These are phyloP conservation scores for Moxostoma hubbsi DNA, from an alignment of 2,797 vertebrate species.

Conservation along the genomic window DNA sequence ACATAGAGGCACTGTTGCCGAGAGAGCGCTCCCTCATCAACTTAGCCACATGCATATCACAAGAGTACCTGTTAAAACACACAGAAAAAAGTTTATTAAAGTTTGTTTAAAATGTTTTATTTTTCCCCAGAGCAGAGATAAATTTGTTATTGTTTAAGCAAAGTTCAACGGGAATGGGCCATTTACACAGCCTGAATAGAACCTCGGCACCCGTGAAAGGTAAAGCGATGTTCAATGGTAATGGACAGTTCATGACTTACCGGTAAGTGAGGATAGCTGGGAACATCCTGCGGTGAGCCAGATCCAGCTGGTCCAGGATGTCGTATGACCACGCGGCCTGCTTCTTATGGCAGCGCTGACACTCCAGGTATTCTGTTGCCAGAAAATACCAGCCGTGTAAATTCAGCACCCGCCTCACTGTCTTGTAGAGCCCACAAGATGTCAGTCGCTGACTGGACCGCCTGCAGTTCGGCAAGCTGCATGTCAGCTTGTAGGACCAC, in stretches of 20 bases:
- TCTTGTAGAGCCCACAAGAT: conserved; percentile 6
- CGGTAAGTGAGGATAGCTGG: too few species aligned
- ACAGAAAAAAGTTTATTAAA: not conserved
- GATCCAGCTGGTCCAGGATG: too few species aligned
- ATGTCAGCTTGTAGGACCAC: conserved; percentile 19
- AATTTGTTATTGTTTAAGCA: too few species aligned
- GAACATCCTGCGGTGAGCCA: too few species aligned
- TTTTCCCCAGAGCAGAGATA: not conserved
- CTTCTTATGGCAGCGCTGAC: not conserved
- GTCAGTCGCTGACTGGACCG: not conserved
- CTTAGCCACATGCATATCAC: conserved; percentile 7
- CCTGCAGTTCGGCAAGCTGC: not conserved
- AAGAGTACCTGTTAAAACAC: too few species aligned
- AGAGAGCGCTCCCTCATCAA: conserved; percentile 14
- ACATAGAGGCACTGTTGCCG: not conserved
- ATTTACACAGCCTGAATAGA: too few species aligned
- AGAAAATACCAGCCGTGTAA: conserved; percentile 8
- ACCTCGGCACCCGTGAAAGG: too few species aligned
- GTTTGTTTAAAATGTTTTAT: not conserved
- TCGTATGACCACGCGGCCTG: too few species aligned
- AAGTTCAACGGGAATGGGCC: too few species aligned
- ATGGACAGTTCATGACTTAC: too few species aligned
- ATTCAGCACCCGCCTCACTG: not conserved
- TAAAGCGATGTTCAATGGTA: too few species aligned
- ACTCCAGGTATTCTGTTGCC: not conserved